Evolutionary conservation across 1,140 invertebrate genomes (phyloP).

Genomic region (Hypsibius dujardini): DNA sequence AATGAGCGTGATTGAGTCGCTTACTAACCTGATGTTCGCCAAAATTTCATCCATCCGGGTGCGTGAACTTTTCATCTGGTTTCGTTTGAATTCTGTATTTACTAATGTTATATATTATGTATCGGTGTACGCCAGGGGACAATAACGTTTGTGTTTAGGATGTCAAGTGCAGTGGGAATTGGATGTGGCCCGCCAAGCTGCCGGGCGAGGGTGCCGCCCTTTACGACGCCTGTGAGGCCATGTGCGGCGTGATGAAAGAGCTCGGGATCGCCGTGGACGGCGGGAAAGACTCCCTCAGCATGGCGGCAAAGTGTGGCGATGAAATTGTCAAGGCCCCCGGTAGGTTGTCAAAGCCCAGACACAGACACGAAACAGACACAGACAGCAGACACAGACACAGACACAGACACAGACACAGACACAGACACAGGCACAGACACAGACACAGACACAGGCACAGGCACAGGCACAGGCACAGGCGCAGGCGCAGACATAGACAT

Average conservation of each 20-base stretch:
- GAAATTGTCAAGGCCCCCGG: conserved; percentile 65
- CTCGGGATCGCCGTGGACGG: conserved; percentile 85
- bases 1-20: conserved; percentile 76
- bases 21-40: conserved; percentile 92
- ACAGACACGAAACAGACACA: neutral
- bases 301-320: conserved; percentile 65
- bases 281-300: conserved; percentile 91
- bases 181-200: conserved; percentile 97
- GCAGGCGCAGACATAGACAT: no score
- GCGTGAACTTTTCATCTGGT: conserved; percentile 19
- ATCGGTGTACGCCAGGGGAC: neutral
- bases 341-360: conserved; percentile 16
- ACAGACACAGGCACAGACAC: no score
- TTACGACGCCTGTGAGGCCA: conserved; percentile 64
- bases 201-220: conserved; percentile 70
- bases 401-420: no score
- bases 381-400: no score
- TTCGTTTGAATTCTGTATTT: no score
- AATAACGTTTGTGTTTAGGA: conserved; percentile 39
- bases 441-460: no score
- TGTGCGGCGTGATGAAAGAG: conserved; percentile 65
- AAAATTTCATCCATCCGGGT: conserved; percentile 56
- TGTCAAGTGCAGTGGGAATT: conserved; percentile 90
- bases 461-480: no score
- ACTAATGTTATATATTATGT: no score